Base-by-base conservation (phyloP, 2,888 invertebrate genomes). In the Unio pictorum region DNA sequence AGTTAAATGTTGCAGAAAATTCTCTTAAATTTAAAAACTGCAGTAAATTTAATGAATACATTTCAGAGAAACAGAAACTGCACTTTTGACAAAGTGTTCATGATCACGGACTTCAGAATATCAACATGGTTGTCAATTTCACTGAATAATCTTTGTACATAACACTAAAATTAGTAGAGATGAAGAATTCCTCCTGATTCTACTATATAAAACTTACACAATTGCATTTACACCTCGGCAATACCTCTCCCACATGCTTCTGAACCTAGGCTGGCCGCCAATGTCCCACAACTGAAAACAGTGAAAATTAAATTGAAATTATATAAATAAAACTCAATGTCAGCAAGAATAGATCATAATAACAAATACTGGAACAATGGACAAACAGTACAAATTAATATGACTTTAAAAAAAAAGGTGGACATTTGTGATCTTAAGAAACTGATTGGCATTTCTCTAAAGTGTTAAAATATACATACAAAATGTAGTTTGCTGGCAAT, bases 191-290 rank as follows among this genome's bases (percentile, higher is more conserved):
- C 15, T 45, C 11, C 15, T 15, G 8, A 45, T 45, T 45, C 45
- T 15, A 45, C 11, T 18, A 60, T 60, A 18, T 26, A 23, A 8
- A 65, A 83, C 87, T 85, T 82, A 87, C 94, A 99, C 98, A 91
- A 99, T 99, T 83, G 99, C 99, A 91, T 99, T 99, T n/a, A 99
- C 99, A 57, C 99, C 99, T 88, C 99, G 93, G 90, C 99, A 99
- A 90, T 99, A 99, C 88, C 99, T 93, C 91, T 99, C 99, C 99
- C 99, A 99, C 99, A 99, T 99, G 28, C 98, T 98, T 82, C 99
- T 93, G 92, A 99, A 99, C 86, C 99, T 93, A 4, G 99, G 99
- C 91, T 99, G 99, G 58, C 99, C 99, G 69, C 99, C 99, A 87
- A 99, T 99, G 90, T 99, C 99, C 97, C 97, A 98, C 56, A 98